A percentile compares a stretch with the other conserved stretches of the same genome.
These are phyloP conservation scores for Graptemys geographica DNA, from an alignment of 2,797 vertebrate genomes.

Conservation along the genomic window DNA sequence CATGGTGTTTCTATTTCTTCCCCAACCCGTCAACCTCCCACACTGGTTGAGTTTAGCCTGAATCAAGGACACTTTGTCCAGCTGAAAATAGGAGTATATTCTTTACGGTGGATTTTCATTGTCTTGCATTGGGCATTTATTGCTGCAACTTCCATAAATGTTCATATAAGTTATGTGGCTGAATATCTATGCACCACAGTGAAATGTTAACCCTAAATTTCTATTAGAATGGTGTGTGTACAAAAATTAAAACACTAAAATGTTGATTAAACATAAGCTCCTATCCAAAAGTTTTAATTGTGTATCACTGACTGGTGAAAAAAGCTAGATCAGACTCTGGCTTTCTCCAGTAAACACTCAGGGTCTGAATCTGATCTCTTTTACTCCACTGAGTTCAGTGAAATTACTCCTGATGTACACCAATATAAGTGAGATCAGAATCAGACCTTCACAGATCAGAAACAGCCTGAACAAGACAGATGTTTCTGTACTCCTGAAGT, in stretches of 20 bases:
- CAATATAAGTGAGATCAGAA: fast-evolving
- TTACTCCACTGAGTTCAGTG: not conserved
- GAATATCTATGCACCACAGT: fast-evolving
- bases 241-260: not conserved
- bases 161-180: not conserved
- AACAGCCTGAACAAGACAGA: not conserved
- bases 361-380: not conserved
- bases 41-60: not conserved
- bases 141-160: not conserved
- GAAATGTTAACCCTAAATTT: not conserved
- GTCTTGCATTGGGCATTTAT: not conserved
- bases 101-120: not conserved
- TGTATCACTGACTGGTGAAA: not conserved
- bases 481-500: not conserved
- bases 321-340: not conserved
- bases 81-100: not conserved
- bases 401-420: not conserved
- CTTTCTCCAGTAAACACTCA: not conserved
- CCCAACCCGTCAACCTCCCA: not conserved
- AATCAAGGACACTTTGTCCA: not conserved
- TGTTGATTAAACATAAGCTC: not conserved
- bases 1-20: not conserved
- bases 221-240: not conserved
- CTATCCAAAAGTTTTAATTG: not conserved
- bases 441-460: not conserved